Evolutionary conservation across 2,113 vertebrate genomes (phyloP).

Genomic region (Orientallactaga bullata): DNA sequence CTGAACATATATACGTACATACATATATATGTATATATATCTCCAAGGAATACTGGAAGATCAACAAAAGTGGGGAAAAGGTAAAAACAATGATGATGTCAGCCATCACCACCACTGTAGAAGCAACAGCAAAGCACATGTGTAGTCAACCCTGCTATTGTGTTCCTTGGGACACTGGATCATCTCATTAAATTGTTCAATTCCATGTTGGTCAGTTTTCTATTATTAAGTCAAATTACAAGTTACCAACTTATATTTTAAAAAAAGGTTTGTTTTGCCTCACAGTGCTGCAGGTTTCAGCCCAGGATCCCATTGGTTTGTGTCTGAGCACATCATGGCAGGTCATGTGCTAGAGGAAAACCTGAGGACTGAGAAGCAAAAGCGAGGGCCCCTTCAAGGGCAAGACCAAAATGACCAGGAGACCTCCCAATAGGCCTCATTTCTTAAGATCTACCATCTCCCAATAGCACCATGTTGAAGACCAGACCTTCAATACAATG

Average conservation of each 20-base stretch:
- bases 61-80: neutral
- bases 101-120: too few relatives aligned
- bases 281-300: neutral
- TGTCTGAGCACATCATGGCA: neutral
- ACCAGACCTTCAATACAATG: neutral
- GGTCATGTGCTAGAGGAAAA: neutral
- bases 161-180: neutral
- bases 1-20: too few relatives aligned
- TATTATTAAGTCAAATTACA: neutral
- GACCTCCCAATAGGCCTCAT: neutral
- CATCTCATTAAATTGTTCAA: neutral
- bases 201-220: neutral
- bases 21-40: too few relatives aligned
- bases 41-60: too few relatives aligned
- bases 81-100: neutral
- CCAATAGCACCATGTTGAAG: too few relatives aligned
- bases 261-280: neutral
- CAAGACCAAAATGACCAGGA: neutral
- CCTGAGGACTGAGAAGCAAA: neutral
- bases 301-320: neutral
- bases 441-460: neutral
- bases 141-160: neutral
- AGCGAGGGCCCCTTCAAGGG: neutral
- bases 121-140: neutral
- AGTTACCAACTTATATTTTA: neutral